Percentiles rank a stretch among this genome's conserved stretches.
phyloP scores from a whole-genome alignment of 2,888 invertebrate species.

The Cerastis leucographa region DNA sequence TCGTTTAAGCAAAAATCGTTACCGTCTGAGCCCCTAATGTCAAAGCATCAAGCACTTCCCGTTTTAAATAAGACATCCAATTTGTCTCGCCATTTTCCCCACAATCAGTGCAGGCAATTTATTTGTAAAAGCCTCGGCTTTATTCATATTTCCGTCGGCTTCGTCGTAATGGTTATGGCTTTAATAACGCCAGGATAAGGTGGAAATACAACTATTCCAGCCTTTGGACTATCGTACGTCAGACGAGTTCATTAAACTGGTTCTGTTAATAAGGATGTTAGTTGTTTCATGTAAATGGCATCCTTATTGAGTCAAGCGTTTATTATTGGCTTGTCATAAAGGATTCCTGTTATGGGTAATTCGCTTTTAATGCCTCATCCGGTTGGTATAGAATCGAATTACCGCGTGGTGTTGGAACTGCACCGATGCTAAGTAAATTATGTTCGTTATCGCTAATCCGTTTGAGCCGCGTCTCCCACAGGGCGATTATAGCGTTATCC shows the following conservation, averaged over 20 bases:
- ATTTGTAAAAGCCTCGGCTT: conserved; percentile 57
- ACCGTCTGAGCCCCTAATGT: conserved; percentile 29
- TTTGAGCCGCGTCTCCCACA: conserved; percentile 35
- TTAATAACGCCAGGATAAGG: conserved; percentile 54
- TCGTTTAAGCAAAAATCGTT: conserved; percentile 32
- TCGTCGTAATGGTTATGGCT: conserved; percentile 49
- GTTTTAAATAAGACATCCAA: conserved; percentile 62
- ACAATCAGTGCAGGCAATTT: conserved; percentile 63
- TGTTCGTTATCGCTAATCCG: conserved; percentile 57
- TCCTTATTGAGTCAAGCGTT: conserved; percentile 37
- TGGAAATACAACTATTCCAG: conserved; percentile 48
- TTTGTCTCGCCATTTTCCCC: conserved; percentile 58
- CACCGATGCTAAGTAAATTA: conserved; percentile 44
- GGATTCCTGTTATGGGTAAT: conserved; percentile 3
- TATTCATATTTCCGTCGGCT: conserved; percentile 64
- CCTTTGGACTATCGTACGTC: conserved; percentile 14
- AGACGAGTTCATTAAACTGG: conserved; percentile 53
- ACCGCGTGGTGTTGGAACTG: conserved; percentile 4
- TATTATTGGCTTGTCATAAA: conserved; percentile 27
- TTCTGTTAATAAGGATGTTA: conserved; percentile 39
- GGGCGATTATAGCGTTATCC: conserved; percentile 48
- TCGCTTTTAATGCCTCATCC: conserved; percentile 15
- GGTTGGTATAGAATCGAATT: background rate
- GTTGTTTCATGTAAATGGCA: conserved; percentile 13
- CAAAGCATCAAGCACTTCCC: conserved; percentile 53